These are phyloP conservation scores for Porites australiensis DNA, from an alignment of 64 coral and sea anemone genomes.

Conservation along the genomic window DNA sequence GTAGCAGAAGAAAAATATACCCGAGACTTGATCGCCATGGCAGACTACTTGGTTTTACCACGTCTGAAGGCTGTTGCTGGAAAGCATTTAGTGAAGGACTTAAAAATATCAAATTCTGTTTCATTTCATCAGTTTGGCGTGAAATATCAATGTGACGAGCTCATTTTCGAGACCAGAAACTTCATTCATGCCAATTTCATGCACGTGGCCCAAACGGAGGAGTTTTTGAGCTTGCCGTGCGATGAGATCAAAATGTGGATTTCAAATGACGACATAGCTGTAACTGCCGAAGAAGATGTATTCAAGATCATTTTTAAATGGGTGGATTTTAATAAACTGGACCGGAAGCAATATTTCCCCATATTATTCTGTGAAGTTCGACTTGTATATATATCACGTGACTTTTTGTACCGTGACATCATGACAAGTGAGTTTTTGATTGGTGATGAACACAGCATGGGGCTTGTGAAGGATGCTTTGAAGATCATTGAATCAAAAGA, in stretches of 20 bases:
- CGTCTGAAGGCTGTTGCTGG: neutral
- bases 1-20: neutral
- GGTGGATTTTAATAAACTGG: neutral
- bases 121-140: neutral
- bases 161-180: neutral
- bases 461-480: neutral
- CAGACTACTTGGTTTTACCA: neutral
- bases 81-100: neutral
- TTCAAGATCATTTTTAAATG: neutral
- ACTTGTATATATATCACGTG: neutral
- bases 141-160: neutral
- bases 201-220: neutral
- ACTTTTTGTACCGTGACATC: neutral
- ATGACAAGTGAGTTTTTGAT: neutral
- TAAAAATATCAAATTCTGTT: neutral
- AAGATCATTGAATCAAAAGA: neutral
- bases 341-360: neutral
- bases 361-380: neutral
- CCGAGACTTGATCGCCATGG: neutral
- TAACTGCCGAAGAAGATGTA: neutral
- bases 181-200: neutral
- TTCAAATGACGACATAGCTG: neutral
- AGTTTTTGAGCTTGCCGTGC: neutral
- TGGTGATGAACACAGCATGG: neutral
- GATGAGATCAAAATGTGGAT: slow-evolving; percentile 21